A percentile compares a stretch with the other conserved stretches of the same genome.
Evolutionary conservation across 2,888 invertebrate genomes (phyloP).

Genomic region (Pristionchus maxplancki): DNA sequence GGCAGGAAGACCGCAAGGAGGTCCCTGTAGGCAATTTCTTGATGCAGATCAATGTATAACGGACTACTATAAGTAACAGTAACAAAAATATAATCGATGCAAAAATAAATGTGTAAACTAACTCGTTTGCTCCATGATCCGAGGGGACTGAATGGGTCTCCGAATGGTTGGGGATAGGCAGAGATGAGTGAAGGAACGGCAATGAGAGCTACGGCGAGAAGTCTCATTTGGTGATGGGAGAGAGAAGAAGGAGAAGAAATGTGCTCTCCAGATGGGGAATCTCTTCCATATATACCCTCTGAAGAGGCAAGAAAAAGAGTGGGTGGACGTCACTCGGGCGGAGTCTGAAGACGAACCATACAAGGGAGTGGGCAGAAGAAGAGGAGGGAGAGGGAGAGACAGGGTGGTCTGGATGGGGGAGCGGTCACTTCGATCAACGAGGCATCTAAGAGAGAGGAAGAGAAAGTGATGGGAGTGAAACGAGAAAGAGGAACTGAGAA

Average conservation of each 20-base stretch:
- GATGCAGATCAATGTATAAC: too few species aligned
- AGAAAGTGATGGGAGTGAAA: not conserved
- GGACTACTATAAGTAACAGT: not conserved
- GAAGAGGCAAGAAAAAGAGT: slow-evolving; percentile 43
- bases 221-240: slow-evolving; percentile 27
- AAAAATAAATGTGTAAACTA: slow-evolving; percentile 33
- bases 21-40: slow-evolving; percentile 23
- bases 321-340: slow-evolving; percentile 40
- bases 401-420: slow-evolving; percentile 26
- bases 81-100: not conserved
- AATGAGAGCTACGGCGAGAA: not conserved
- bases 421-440: slow-evolving; percentile 19
- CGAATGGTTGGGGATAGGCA: slow-evolving; percentile 61
- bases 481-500: slow-evolving; percentile 17
- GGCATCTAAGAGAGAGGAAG: not conserved
- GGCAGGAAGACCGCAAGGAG: slow-evolving; percentile 52
- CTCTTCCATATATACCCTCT: slow-evolving; percentile 50
- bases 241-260: slow-evolving; percentile 16
- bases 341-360: slow-evolving; percentile 39
- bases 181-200: slow-evolving; percentile 48
- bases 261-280: slow-evolving; percentile 42
- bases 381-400: slow-evolving; percentile 39
- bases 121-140: slow-evolving; percentile 73
- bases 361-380: slow-evolving; percentile 5
- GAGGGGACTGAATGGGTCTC: slow-evolving; percentile 73